These are phyloP conservation scores for Drosophila sordidula DNA, from an alignment of 2,888 invertebrate species.

Conservation along the genomic window DNA sequence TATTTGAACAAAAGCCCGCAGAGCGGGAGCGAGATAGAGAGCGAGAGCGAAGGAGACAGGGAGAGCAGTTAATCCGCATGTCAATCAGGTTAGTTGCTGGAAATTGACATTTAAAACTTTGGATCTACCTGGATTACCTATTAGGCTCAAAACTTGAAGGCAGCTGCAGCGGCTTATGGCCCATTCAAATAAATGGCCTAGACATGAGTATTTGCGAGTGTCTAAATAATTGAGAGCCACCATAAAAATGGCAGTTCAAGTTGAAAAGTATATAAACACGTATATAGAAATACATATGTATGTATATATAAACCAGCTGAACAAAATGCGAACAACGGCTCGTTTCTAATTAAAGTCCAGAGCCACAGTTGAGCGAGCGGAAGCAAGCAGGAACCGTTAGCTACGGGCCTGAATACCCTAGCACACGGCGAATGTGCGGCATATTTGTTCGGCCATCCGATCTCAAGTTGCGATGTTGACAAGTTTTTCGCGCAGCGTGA, in stretches of 20 bases:
- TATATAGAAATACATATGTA: not conserved
- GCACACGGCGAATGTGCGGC: too few relatives aligned
- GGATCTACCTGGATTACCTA: not conserved
- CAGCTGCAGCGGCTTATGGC: not conserved
- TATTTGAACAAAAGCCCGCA: conserved; percentile 1
- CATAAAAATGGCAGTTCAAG: conserved; percentile 64
- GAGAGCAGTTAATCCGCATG: conserved; percentile 7
- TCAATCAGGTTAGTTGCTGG: conserved; percentile 5
- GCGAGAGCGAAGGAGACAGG: not conserved
- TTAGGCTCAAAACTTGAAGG: conserved; percentile 3
- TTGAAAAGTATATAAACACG: conserved; percentile 13
- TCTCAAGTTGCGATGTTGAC: too few relatives aligned
- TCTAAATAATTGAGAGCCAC: conserved; percentile 56
- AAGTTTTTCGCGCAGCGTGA: too few relatives aligned
- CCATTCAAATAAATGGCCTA: conserved; percentile 39
- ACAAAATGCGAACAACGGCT: conserved; percentile 16
- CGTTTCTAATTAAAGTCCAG: conserved; percentile 54
- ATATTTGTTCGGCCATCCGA: too few relatives aligned
- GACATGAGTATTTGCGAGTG: conserved; percentile 1
- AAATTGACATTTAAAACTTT: not conserved
- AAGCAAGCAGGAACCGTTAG: conserved; percentile 20
- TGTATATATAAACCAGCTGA: not conserved
- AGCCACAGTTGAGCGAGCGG: conserved; percentile 9
- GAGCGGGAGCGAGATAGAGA: not conserved
- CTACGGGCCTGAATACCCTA: not conserved